Base-by-base conservation (phyloP, 2,888 invertebrate species). In the Troides oblongomaculatus region DNA sequence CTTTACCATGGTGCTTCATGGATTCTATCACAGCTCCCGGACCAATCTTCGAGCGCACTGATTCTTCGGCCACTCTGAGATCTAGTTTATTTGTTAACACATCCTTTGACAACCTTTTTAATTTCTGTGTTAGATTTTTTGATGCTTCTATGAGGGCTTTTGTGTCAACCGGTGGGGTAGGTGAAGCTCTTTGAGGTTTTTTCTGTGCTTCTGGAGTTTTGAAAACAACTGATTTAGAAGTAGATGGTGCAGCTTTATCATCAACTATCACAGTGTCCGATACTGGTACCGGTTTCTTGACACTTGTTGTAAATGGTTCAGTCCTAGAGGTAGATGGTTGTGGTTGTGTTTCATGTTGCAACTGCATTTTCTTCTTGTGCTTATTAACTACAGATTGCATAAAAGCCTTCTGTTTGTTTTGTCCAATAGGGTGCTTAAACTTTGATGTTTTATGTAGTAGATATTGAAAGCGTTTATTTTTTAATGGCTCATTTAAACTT, bases 1-100 rank as follows among this genome's bases (percentile, higher is more conserved):
- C 98, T 87, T 97, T 97, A 75, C 98, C 97, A 80, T 98, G 97
- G 84, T 98, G 97, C 86, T 96, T 96, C 97, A 97, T 97, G 79
- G 97, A 97, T 84, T 97, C 97, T 83, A 97, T 97, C 81, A 97
- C 96, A 79, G 97, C 97, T 53, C 97, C 97, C 18, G 91, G 90
- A 68, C 90, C 90, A 66, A 89, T 86, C 73, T 90, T 92, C 25
- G 89, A 79, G 63, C 94, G 90, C 57, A 93, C 86, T 0, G 91
- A 78, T 74, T 94, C 94, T 73, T 94, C 94, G 0, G 89, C 81
- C 23, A 83, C 81, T 83, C 86, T 90, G 78, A 90, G 82, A 80
- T 92, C 92, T 73, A 94, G 93, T 81, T 94, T 94, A 78, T 93
- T 94, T 74, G 96, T 97, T 81, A 97, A 94, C 72, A 97, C 97